phyloP scores from a whole-genome alignment of 1,140 invertebrate genomes.

The Lordiphosa clarofinis region DNA sequence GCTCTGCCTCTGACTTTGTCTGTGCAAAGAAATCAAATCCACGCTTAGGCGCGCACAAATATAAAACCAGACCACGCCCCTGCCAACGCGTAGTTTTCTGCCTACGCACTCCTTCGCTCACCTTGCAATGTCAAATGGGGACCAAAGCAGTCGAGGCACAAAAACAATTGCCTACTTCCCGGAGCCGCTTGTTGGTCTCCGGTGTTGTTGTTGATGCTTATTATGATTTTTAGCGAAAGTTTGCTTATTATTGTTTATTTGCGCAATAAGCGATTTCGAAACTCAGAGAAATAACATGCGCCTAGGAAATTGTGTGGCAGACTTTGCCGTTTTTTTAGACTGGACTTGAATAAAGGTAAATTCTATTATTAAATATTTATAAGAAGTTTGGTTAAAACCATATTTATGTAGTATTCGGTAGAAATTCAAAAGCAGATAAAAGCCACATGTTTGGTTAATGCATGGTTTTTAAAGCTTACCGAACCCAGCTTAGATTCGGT shows the following conservation, averaged over 20 bases:
- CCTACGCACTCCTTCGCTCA: slow-evolving; percentile 10
- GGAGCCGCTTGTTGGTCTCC: slow-evolving; percentile 22
- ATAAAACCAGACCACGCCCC: slow-evolving; percentile 14
- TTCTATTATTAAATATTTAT: too few relatives aligned
- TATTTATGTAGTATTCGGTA: too few relatives aligned
- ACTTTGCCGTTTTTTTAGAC: too few relatives aligned
- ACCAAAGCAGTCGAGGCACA: slow-evolving; percentile 25
- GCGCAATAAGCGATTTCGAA: slow-evolving; percentile 25
- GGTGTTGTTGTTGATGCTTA: slow-evolving; percentile 35
- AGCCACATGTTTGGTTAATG: too few relatives aligned
- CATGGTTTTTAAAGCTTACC: too few relatives aligned
- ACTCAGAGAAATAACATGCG: not conserved
- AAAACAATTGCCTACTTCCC: slow-evolving; percentile 65
- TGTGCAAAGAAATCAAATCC: slow-evolving; percentile 48
- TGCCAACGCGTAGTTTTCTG: slow-evolving; percentile 11
- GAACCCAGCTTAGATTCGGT: too few relatives aligned
- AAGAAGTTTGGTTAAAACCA: too few relatives aligned
- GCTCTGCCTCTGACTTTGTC: slow-evolving; percentile 6
- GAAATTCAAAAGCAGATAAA: too few relatives aligned
- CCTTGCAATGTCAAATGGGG: slow-evolving; percentile 32
- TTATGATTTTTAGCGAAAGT: slow-evolving; percentile 52
- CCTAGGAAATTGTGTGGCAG: too few relatives aligned
- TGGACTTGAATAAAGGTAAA: too few relatives aligned
- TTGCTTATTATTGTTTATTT: slow-evolving; percentile 50
- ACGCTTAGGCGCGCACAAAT: slow-evolving; percentile 24